phyloP scores from a whole-genome alignment of 2,113 vertebrate species.

The Gorsachius goisagi region DNA sequence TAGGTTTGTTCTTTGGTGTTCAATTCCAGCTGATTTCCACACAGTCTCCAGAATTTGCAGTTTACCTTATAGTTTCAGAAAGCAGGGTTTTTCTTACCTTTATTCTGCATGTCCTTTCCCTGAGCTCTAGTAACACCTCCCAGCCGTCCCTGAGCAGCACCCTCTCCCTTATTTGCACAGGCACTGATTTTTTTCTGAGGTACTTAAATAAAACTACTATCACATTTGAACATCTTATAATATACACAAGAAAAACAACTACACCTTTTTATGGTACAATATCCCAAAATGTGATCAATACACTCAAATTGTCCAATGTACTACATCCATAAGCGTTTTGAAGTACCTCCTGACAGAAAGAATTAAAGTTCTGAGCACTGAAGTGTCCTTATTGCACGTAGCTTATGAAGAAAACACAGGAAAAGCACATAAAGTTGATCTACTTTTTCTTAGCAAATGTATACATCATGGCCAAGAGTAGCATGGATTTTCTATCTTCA shows the following conservation, averaged over 20 bases:
- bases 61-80: background rate
- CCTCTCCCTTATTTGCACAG: background rate
- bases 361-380: background rate
- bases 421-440: background rate
- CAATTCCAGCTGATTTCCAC: background rate
- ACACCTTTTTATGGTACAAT: background rate
- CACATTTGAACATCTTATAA: background rate
- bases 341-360: background rate
- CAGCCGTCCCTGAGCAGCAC: background rate
- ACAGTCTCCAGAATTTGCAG: background rate
- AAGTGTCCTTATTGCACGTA: background rate
- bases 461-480: background rate
- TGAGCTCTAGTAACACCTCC: background rate
- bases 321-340: background rate
- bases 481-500: background rate
- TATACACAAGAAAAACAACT: background rate
- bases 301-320: fast-evolving
- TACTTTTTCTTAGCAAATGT: background rate
- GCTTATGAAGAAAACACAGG: background rate
- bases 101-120: background rate
- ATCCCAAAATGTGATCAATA: background rate
- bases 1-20: background rate
- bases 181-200: background rate
- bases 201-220: background rate
- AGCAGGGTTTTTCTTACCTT: background rate